Evolutionary conservation across 2,797 vertebrate species (phyloP).

Genomic region (Lithobates pipiens): DNA sequence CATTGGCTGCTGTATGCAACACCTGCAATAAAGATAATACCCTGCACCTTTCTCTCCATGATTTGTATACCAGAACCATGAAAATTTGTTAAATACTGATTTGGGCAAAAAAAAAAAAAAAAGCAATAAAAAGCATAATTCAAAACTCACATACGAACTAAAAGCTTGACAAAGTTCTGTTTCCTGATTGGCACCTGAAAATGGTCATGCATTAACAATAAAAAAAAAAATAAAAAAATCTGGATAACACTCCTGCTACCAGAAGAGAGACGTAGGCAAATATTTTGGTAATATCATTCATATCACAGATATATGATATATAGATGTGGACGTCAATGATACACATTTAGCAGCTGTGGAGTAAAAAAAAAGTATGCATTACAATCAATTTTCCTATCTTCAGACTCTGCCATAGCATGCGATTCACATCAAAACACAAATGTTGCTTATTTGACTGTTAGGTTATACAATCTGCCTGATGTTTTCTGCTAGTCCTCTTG

Average conservation of each 20-base stretch:
- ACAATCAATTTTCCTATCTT: neutral
- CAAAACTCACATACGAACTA: too few relatives aligned
- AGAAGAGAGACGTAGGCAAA: neutral
- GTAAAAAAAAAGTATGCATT: neutral
- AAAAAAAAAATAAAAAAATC: too few relatives aligned
- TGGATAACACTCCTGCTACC: neutral
- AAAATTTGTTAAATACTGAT: too few relatives aligned
- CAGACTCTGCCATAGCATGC: neutral
- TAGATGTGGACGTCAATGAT: neutral
- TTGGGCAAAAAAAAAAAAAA: too few relatives aligned
- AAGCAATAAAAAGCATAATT: too few relatives aligned
- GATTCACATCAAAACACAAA: slow-evolving; percentile 4
- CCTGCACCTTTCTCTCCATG: too few relatives aligned
- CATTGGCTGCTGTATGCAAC: too few relatives aligned
- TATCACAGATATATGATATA: neutral
- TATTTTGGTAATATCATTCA: neutral
- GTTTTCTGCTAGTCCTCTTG: neutral
- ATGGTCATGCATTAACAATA: too few relatives aligned
- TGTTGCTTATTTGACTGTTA: neutral
- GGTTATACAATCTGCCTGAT: neutral
- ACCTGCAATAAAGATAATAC: too few relatives aligned
- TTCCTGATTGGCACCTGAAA: too few relatives aligned
- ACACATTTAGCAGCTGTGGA: neutral
- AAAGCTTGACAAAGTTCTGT: too few relatives aligned
- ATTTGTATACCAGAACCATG: too few relatives aligned